Base-by-base conservation (phyloP, 2,888 invertebrate species). In the Liposcelis brunnea region DNA sequence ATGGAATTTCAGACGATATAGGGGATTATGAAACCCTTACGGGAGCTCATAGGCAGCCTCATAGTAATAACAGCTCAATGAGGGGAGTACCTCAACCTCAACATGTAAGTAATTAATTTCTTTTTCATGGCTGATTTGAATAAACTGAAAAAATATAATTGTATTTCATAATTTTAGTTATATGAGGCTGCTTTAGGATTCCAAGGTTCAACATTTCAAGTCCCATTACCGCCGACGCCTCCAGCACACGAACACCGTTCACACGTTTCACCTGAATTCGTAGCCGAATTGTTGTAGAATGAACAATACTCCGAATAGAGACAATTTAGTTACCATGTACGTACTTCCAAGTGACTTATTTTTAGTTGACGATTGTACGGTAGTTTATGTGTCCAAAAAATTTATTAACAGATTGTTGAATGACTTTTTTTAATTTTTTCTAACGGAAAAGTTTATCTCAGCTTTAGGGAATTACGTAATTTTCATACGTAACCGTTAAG, bases 11-110 rank as follows among this genome's bases (percentile, higher is more conserved):
- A 2, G 65, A 70, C 40, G 68, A 72, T 12, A 64, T 70, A 47
- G 74, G 74, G 0, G 76, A 77, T 58, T 77, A 77, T 61, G 77
- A 76, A 7, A 77, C 77, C 1, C 59, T 77, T 18, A 74, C 72
- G n/a, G 63, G 64, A 21, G 56, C 60, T n/a, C 58, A 62, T 31
- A 55, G 59, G 38, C 60, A 63, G 35, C 54, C 53, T 10, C 51
- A 55, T 18, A 55, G 56, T 45, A 54, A 53, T 48, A 54, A 50
- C 18, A 57, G 56, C 46, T 55, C 56, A 10, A 55, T 55, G 47
- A 55, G 55, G 8, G 26, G 26, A 4, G 5, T 8, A 26, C 26
- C 26, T 26, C 26, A 26, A 26, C 8, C 26, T 49, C 56, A 56
- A 49, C 56, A 56, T 49, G 56, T 55, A 49, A 48, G 43, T 18